Evolutionary conservation across 1,140 invertebrate species (phyloP).

Genomic region (Brachystomella parvula): DNA sequence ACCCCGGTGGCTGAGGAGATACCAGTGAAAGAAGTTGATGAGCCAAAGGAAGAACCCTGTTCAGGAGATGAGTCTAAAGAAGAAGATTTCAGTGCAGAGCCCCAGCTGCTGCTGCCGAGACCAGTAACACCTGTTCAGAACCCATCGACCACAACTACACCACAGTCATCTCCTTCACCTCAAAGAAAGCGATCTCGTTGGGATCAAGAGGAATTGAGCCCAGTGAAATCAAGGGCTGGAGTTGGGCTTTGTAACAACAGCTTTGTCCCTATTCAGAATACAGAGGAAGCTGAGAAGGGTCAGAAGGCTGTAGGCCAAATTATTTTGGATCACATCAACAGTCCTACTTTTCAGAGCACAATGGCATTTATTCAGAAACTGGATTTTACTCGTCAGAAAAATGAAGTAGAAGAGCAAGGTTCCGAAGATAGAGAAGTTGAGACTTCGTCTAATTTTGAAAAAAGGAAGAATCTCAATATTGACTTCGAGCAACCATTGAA

Average conservation of each 20-base stretch:
- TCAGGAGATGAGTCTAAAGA: slow-evolving; percentile 2
- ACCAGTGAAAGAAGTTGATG: neutral
- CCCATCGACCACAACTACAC: neutral
- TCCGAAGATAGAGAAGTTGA: too few relatives aligned
- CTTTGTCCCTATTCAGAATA: too few relatives aligned
- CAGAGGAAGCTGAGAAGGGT: too few relatives aligned
- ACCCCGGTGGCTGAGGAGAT: neutral
- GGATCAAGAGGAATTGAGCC: slow-evolving; percentile 21
- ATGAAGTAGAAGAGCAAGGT: neutral
- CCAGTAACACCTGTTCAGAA: neutral
- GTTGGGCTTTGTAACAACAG: neutral
- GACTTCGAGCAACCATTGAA: neutral
- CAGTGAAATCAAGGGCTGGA: neutral
- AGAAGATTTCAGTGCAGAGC: neutral
- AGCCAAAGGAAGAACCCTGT: neutral
- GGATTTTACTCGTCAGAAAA: slow-evolving; percentile 18
- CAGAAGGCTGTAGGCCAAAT: neutral
- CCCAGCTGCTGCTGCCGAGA: neutral
- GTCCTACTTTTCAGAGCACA: neutral
- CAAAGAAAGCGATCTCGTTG: slow-evolving; percentile 2
- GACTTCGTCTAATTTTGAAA: neutral
- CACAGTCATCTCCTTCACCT: neutral
- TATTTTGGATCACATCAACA: neutral
- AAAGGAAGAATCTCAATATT: neutral
- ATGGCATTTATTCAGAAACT: slow-evolving; percentile 8